phyloP scores from a whole-genome alignment of 2,113 vertebrate species.

The Catharus bicknelli region DNA sequence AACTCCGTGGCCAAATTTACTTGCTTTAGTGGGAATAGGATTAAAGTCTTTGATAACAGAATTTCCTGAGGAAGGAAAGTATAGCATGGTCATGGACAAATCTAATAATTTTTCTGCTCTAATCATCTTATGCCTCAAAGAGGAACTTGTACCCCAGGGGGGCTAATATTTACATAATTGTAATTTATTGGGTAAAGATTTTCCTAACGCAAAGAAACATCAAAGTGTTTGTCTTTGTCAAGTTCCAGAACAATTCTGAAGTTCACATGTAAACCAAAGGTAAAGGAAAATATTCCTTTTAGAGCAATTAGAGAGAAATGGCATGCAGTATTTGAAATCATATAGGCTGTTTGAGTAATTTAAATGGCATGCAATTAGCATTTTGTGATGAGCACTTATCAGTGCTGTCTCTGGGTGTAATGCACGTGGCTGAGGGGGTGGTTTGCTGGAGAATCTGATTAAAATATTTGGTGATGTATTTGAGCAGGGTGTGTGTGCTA shows the following conservation, averaged over 20 bases:
- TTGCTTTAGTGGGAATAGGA: conserved; percentile 43
- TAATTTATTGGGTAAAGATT: conserved; percentile 66
- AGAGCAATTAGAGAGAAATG: conserved; percentile 9
- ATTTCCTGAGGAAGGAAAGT: conserved; percentile 54
- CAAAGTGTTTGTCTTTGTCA: conserved; percentile 63
- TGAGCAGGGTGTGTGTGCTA: not conserved
- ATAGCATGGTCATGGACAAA: conserved; percentile 48
- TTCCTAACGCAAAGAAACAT: conserved; percentile 36
- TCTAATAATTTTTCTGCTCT: conserved; percentile 65
- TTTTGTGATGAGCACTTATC: conserved; percentile 14
- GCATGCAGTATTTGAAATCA: not conserved
- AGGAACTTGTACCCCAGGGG: conserved; percentile 23
- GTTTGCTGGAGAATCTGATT: conserved; percentile 19
- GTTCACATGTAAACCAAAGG: not conserved
- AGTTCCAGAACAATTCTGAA: conserved; percentile 40
- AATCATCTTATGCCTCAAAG: conserved; percentile 59
- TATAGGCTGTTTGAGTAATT: not conserved
- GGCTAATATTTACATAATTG: conserved; percentile 68
- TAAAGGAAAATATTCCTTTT: conserved; percentile 21
- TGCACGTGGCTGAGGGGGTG: not conserved
- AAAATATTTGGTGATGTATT: conserved; percentile 15
- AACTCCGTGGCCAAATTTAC: conserved; percentile 11
- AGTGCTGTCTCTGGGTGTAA: not conserved
- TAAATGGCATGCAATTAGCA: not conserved
- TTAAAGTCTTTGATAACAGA: conserved; percentile 56